Evolutionary conservation across 2,113 vertebrate species (phyloP), one percentile per base, ranked within the genome.

Genomic region (Chionis minor): DNA sequence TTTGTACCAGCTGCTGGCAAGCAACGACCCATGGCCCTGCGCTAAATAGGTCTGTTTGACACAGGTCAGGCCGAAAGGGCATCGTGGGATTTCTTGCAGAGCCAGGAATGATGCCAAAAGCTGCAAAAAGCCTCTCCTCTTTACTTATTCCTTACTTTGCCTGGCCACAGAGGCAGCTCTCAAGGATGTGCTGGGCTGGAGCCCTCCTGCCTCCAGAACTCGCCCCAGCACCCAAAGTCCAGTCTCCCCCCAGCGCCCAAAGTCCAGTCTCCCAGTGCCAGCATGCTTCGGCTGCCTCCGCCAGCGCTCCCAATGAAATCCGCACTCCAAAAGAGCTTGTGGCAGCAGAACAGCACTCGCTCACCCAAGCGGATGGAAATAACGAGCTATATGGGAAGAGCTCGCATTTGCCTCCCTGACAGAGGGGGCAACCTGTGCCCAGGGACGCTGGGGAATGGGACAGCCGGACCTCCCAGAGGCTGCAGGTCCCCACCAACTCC

Each of bases 41-140:
- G 78, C 86, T 94, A 90, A 94, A 85, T 9, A 42, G 45, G 24
- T 51, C 54, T 92, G 73, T 40, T 24, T 26, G 42, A 65, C 3
- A 0, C 6, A 65, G 70, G 61, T 81, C 54, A 33, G 92, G 77
- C 44, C 1, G 0, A 82, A 91, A 93, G 86, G 91, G 70, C 35
- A 1, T 10, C 3, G 38, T 61, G 65, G 88, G 93, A 94, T 83
- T 95, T 90, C 82, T 52, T 49, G 72, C 83, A 81, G 77, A 75
- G 47, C 45, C 61, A 90, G 92, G 92, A 95, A 96, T 0, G 6
- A 65, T 83, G 92, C 92, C 96, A 95, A 95, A 75, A 78, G 81
- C 71, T 84, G 42, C 32, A 77, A 69, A 87, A 91, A 66, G 47
- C 80, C 66, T 92, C 30, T 86, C 58, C 45, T 91, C 47, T 52